Evolutionary conservation across 2,888 invertebrate genomes (phyloP).

Genomic region (Seira musarum): DNA sequence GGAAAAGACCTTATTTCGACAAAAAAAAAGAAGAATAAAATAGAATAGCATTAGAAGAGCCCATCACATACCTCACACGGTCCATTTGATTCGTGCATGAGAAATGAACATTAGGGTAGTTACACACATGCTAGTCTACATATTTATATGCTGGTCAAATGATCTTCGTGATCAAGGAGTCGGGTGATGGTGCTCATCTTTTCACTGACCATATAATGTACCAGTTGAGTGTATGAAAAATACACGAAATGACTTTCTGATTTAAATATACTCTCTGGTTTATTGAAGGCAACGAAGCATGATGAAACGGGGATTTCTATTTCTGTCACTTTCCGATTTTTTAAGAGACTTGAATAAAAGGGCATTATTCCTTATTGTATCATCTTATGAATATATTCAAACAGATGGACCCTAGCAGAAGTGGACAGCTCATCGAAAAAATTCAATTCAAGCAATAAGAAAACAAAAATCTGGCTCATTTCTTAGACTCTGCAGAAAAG

Average conservation of each 20-base stretch:
- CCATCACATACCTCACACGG: constrained; percentile 62
- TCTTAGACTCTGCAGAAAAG: constrained; percentile 26
- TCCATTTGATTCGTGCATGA: constrained; percentile 68
- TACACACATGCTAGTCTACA: neutral
- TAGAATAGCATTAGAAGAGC: constrained; percentile 62
- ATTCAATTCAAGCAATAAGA: constrained; percentile 35
- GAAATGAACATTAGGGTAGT: constrained; percentile 57
- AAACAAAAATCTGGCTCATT: constrained; percentile 27
- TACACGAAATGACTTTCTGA: constrained; percentile 54
- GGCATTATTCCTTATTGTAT: constrained; percentile 15
- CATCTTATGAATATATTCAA: constrained; percentile 54
- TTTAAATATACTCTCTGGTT: constrained; percentile 48
- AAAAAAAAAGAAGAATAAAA: constrained; percentile 47
- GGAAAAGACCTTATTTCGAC: constrained; percentile 65
- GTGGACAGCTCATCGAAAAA: constrained; percentile 32
- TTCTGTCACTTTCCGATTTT: constrained; percentile 43
- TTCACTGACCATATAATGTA: neutral
- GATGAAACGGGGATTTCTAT: constrained; percentile 42
- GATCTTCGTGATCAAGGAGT: neutral
- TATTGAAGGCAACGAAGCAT: constrained; percentile 40
- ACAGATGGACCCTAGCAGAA: constrained; percentile 44
- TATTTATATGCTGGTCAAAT: neutral
- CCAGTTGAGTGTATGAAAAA: constrained; percentile 9
- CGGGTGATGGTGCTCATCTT: constrained; percentile 4
- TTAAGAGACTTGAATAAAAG: constrained; percentile 14